These are phyloP conservation scores for Gallinago jamesoni DNA, from an alignment of 2,113 vertebrate genomes.

Conservation along the genomic window DNA sequence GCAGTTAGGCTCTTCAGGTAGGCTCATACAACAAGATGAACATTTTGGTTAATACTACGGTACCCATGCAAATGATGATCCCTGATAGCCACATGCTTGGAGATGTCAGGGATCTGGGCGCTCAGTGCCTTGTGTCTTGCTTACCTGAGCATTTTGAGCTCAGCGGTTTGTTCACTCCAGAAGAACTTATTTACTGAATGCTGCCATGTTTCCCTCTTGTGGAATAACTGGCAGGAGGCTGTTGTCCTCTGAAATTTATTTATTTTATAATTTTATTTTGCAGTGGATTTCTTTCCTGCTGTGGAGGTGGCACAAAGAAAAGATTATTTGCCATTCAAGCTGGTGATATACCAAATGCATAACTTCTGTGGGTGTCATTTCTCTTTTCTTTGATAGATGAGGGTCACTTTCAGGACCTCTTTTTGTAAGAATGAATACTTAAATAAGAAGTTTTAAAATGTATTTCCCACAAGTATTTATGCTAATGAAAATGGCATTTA, in stretches of 20 bases:
- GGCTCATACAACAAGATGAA: not conserved
- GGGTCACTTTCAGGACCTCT: not conserved
- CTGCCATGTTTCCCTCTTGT: not conserved
- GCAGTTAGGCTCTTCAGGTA: not conserved
- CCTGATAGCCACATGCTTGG: not conserved
- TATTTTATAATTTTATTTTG: not conserved
- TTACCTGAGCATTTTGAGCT: not conserved
- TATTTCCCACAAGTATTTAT: not conserved
- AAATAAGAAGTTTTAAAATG: not conserved
- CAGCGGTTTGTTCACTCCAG: not conserved
- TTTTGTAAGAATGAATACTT: not conserved
- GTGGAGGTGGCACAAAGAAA: not conserved
- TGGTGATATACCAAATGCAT: not conserved
- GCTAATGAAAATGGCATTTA: conserved; percentile 6
- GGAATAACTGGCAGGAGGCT: not conserved
- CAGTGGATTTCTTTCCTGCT: not conserved
- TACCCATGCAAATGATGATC: not conserved
- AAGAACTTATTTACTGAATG: not conserved
- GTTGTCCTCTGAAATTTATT: not conserved
- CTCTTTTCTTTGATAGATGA: not conserved
- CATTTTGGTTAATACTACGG: not conserved
- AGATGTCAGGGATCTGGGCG: not conserved
- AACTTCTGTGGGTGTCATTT: not conserved
- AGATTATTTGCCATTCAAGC: not conserved
- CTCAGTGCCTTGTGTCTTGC: not conserved